phyloP scores from a whole-genome alignment of 1,140 invertebrate species.

The Physella acuta region DNA sequence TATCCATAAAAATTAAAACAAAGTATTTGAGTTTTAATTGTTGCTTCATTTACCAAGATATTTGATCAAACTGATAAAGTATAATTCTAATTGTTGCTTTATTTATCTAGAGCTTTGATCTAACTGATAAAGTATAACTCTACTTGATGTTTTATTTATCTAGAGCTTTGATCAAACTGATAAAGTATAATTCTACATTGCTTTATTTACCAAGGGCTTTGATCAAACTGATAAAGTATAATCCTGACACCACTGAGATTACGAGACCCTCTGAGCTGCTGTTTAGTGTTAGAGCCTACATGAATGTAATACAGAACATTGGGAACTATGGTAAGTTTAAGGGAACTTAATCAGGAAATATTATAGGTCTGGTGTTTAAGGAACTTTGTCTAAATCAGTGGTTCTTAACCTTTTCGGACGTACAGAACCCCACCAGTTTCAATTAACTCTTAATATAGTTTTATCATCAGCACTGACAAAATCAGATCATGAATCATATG shows the following conservation, averaged over 20 bases:
- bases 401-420: too few species aligned
- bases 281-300: slow-evolving; percentile 90
- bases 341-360: too few species aligned
- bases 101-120: slow-evolving; percentile 75
- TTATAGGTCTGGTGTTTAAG: not conserved
- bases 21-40: not conserved
- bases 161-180: slow-evolving; percentile 93
- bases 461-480: too few species aligned
- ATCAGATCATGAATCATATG: too few species aligned
- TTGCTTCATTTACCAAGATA: slow-evolving; percentile 74
- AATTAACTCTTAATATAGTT: too few species aligned
- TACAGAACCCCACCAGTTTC: too few species aligned
- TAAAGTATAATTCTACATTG: slow-evolving; percentile 93
- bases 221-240: slow-evolving; percentile 98
- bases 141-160: slow-evolving; percentile 7
- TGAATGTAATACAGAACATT: slow-evolving; percentile 97
- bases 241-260: slow-evolving; percentile 92
- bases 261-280: slow-evolving; percentile 97
- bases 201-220: slow-evolving; percentile 69
- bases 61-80: slow-evolving; percentile 97
- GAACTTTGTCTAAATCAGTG: too few species aligned
- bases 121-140: slow-evolving; percentile 98
- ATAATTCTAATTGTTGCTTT: slow-evolving; percentile 73
- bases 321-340: slow-evolving; percentile 89
- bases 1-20: not conserved